Percentiles rank a stretch among this genome's conserved stretches.
Conservation (phyloP, 2,888 invertebrate species). For the Lepidocyrtinus sp. region DNA sequence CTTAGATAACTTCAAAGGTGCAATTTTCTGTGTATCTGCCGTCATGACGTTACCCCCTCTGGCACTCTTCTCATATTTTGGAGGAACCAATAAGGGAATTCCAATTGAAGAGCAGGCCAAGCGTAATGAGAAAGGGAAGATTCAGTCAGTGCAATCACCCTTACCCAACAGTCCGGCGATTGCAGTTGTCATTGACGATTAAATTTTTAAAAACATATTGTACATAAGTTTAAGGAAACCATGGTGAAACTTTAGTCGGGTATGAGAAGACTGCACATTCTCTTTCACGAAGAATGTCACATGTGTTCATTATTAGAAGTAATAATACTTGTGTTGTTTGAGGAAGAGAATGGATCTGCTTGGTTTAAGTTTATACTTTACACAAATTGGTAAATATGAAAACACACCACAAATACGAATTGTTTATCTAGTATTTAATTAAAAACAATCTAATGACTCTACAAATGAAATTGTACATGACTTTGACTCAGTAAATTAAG, state of each 20-base stretch:
- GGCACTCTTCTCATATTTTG: conserved; percentile 42
- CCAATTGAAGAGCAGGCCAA: conserved; percentile 55
- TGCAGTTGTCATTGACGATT: not conserved
- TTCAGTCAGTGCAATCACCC: conserved; percentile 25
- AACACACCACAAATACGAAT: not conserved
- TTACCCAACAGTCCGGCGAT: conserved; percentile 48
- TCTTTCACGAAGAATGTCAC: conserved; percentile 42
- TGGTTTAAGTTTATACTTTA: not conserved
- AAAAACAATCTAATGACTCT: too few relatives aligned
- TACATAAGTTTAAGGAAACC: too few relatives aligned
- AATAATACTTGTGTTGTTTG: conserved; percentile 56
- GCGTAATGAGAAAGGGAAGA: conserved; percentile 19
- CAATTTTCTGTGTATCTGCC: conserved; percentile 63
- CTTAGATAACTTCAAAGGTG: conserved; percentile 59
- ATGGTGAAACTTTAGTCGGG: conserved; percentile 12
- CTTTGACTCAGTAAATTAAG: too few relatives aligned
- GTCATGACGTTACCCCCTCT: conserved; percentile 65
- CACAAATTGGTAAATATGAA: conserved; percentile 8
- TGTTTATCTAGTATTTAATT: not conserved
- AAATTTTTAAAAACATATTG: too few relatives aligned
- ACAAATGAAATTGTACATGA: too few relatives aligned
- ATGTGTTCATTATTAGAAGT: conserved; percentile 58
- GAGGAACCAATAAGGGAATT: conserved; percentile 58
- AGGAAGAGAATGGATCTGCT: conserved; percentile 39
- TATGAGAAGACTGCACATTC: conserved; percentile 24